Percentiles rank a stretch among this genome's conserved stretches.
Evolutionary conservation across 2,888 invertebrate species (phyloP).

Genomic region (Aphodius sticticus): DNA sequence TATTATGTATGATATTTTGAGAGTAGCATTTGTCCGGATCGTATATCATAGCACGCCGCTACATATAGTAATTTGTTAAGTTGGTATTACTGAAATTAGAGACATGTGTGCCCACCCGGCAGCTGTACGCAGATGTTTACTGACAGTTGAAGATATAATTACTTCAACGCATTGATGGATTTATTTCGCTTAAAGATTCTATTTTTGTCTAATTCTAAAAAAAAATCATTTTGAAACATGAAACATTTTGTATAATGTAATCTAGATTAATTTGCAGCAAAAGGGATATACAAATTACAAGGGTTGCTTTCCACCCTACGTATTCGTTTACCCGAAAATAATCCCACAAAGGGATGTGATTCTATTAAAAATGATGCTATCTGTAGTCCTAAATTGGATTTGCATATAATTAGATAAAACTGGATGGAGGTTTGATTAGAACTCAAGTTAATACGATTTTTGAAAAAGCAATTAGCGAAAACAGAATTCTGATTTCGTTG

Average conservation of each 20-base stretch:
- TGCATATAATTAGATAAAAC: neutral
- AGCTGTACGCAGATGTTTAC: constrained; percentile 4
- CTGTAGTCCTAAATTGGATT: neutral
- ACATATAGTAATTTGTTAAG: neutral
- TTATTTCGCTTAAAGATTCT: neutral
- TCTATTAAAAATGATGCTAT: neutral
- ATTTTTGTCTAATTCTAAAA: neutral
- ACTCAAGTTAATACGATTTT: neutral
- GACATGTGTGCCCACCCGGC: neutral
- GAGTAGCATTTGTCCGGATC: neutral
- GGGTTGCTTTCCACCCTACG: neutral
- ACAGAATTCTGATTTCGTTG: neutral
- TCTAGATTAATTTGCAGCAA: neutral
- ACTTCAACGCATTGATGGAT: neutral
- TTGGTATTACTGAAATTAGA: neutral
- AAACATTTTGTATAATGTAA: neutral
- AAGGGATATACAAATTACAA: neutral
- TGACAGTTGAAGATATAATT: neutral
- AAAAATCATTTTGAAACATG: neutral
- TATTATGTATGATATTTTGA: neutral
- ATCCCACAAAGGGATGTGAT: neutral
- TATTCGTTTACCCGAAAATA: neutral
- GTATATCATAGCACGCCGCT: neutral
- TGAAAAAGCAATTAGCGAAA: neutral
- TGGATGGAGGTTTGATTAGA: neutral